Percentiles rank a stretch among this genome's conserved stretches.
Conservation (phyloP, 1,140 invertebrate species). For the Drosophila rufa region DNA sequence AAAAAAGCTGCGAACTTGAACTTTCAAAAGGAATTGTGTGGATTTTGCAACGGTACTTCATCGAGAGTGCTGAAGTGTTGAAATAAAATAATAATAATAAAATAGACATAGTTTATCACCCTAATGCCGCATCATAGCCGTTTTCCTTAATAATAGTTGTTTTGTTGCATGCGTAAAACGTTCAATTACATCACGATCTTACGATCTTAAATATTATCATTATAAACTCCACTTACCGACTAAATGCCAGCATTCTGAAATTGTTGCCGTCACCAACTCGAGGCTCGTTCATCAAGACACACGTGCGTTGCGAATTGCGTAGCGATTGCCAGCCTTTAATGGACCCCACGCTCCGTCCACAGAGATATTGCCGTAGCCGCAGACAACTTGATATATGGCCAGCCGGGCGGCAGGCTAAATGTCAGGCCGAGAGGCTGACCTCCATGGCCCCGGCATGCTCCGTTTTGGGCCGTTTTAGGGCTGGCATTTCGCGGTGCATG, state of each 20-base stretch:
- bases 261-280: constrained; percentile 31
- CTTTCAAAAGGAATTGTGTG: constrained; percentile 48
- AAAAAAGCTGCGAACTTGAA: constrained; percentile 70
- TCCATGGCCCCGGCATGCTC: constrained; percentile 65
- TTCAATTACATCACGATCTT: constrained; percentile 63
- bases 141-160: constrained; percentile 36
- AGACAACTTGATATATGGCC: constrained; percentile 40
- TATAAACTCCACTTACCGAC: constrained; percentile 46
- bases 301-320: constrained; percentile 80
- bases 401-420: constrained; percentile 60
- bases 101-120: constrained; percentile 22
- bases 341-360: constrained; percentile 16
- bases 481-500: constrained; percentile 62
- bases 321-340: constrained; percentile 30
- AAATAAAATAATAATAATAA: constrained; percentile 14
- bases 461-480: constrained; percentile 75
- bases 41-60: constrained; percentile 20
- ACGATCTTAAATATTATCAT: constrained; percentile 72
- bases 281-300: constrained; percentile 61
- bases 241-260: constrained; percentile 76
- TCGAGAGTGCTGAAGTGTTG: constrained; percentile 21
- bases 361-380: constrained; percentile 23
- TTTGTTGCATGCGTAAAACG: constrained; percentile 53
- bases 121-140: constrained; percentile 20
- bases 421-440: constrained; percentile 71